Conservation (phyloP, 1,140 invertebrate species). For the Diprion similis region DNA sequence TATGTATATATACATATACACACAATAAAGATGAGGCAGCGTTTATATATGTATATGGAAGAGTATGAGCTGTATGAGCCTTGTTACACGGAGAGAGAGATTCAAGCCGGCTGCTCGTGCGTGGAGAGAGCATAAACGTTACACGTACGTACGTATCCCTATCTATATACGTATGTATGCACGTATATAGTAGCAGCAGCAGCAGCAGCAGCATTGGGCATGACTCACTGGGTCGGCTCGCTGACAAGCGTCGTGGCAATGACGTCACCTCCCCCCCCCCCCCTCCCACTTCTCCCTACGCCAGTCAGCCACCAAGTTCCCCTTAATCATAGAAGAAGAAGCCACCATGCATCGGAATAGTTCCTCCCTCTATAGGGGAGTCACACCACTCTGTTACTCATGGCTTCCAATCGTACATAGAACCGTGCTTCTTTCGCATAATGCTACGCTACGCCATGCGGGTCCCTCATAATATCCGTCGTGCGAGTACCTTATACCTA, state of each 20-base stretch:
- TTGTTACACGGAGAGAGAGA: too few relatives aligned
- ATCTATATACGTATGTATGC: too few relatives aligned
- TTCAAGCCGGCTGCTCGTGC: too few relatives aligned
- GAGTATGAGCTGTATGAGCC: too few relatives aligned
- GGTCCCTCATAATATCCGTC: slow-evolving; percentile 28
- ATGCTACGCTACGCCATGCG: slow-evolving; percentile 22
- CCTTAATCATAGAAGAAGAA: slow-evolving; percentile 39
- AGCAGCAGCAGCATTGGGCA: slow-evolving; percentile 17
- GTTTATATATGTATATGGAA: too few relatives aligned
- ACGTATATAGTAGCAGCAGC: not conserved
- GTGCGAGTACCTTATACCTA: too few relatives aligned
- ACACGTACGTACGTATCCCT: too few relatives aligned
- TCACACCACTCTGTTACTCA: slow-evolving; percentile 39
- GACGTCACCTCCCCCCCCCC: slow-evolving; percentile 54
- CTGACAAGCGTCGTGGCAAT: slow-evolving; percentile 43
- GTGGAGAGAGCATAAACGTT: too few relatives aligned
- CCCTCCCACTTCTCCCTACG: slow-evolving; percentile 19
- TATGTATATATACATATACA: too few relatives aligned
- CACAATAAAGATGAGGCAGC: too few relatives aligned
- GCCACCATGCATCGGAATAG: slow-evolving; percentile 50
- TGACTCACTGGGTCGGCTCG: slow-evolving; percentile 58
- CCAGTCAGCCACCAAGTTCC: not conserved
- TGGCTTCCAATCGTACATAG: slow-evolving; percentile 24
- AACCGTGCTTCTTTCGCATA: not conserved
- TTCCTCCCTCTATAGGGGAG: slow-evolving; percentile 35